Evolutionary conservation across 2,797 vertebrate species (phyloP).

Genomic region (Uromys caudimaculatus): DNA sequence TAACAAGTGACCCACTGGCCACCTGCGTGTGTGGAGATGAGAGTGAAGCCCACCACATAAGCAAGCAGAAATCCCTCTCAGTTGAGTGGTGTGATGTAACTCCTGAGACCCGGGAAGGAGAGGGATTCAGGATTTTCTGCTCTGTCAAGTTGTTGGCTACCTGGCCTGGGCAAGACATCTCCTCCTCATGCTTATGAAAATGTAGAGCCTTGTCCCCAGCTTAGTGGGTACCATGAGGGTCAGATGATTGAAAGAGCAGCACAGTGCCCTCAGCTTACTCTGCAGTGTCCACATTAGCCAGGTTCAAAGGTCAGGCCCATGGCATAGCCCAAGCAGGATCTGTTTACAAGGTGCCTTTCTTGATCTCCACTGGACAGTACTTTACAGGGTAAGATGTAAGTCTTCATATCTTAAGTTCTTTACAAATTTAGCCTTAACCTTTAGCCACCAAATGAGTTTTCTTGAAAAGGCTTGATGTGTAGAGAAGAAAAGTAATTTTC

Average conservation of each 20-base stretch:
- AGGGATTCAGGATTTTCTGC: background rate
- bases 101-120: background rate
- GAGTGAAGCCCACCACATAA: background rate
- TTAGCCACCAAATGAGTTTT: constrained; percentile 76
- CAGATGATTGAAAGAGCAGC: background rate
- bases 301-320: background rate
- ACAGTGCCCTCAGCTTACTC: background rate
- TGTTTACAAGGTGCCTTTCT: background rate
- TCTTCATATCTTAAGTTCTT: constrained; percentile 66
- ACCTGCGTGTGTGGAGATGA: background rate
- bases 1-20: background rate
- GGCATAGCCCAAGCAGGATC: background rate
- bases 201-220: background rate
- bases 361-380: constrained; percentile 26
- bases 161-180: background rate
- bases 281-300: background rate
- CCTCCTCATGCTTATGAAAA: background rate
- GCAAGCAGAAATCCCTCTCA: background rate
- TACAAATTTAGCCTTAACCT: constrained; percentile 64
- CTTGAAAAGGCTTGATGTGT: constrained; percentile 74
- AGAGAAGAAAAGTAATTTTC: constrained; percentile 82
- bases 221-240: background rate
- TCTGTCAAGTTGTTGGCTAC: background rate
- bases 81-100: background rate
- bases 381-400: constrained; percentile 55